A percentile compares a stretch with the other conserved stretches of the same genome.
These are phyloP conservation scores for Mormyrops boulengeri DNA, from an alignment of 2,797 vertebrate genomes.

Conservation along the genomic window DNA sequence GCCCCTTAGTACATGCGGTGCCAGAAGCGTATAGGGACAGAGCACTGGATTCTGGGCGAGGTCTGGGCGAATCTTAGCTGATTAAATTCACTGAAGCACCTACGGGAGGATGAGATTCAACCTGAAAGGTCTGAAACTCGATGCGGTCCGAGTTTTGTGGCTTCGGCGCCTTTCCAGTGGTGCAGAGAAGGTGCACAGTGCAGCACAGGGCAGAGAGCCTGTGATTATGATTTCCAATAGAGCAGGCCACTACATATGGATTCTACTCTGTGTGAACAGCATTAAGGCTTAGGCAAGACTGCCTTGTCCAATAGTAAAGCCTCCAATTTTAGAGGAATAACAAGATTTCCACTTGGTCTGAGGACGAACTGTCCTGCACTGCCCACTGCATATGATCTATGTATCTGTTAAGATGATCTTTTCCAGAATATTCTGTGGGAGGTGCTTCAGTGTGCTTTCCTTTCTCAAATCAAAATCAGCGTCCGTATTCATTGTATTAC, in stretches of 20 bases:
- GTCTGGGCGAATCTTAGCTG: background rate
- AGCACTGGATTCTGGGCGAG: background rate
- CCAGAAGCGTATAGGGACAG: background rate
- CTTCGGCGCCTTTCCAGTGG: background rate
- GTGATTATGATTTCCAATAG: background rate
- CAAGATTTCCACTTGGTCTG: background rate
- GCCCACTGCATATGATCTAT: background rate
- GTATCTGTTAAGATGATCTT: background rate
- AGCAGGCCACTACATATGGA: background rate
- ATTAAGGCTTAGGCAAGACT: background rate
- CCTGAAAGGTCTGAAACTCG: background rate
- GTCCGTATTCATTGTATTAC: background rate
- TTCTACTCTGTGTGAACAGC: background rate
- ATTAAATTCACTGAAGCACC: background rate
- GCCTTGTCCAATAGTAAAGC: background rate
- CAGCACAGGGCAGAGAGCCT: background rate
- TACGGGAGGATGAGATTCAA: background rate
- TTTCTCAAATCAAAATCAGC: background rate
- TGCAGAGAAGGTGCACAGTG: background rate
- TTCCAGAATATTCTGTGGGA: background rate
- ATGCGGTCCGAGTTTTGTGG: background rate
- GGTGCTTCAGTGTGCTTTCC: background rate
- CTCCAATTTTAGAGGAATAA: background rate
- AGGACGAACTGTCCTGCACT: background rate
- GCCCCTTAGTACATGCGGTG: background rate